Conservation (phyloP, 2,113 vertebrate species). For the Misgurnus mizolepis region DNA sequence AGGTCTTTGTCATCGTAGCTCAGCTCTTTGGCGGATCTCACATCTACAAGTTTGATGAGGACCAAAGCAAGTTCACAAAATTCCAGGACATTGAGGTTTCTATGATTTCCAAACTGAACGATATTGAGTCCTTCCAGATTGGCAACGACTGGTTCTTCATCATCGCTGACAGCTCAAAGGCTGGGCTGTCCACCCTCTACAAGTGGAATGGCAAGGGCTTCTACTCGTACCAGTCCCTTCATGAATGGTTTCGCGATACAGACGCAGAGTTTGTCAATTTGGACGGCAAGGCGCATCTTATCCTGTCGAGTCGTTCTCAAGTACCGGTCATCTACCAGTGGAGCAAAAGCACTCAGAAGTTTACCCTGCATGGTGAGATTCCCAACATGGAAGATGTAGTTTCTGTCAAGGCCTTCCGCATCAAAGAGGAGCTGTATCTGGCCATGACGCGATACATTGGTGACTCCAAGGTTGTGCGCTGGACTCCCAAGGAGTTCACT, state of each 20-base stretch:
- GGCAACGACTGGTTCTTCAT: slow-evolving; percentile 91
- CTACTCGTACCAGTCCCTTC: slow-evolving; percentile 94
- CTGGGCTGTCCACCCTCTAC: slow-evolving; percentile 94
- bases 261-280: slow-evolving; percentile 92
- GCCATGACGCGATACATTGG: slow-evolving; percentile 95
- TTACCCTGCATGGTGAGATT: slow-evolving; percentile 87
- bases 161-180: slow-evolving; percentile 97
- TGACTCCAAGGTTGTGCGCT: slow-evolving; percentile 93
- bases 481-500: slow-evolving; percentile 89
- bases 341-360: slow-evolving; percentile 90
- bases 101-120: slow-evolving; percentile 96
- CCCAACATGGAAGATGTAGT: slow-evolving; percentile 97
- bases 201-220: slow-evolving; percentile 98
- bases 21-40: too few relatives aligned
- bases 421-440: slow-evolving; percentile 88
- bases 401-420: slow-evolving; percentile 89
- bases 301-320: slow-evolving; percentile 93
- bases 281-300: slow-evolving; percentile 90
- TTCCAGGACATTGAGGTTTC: too few relatives aligned
- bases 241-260: slow-evolving; percentile 97
- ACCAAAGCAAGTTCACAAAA: too few relatives aligned
- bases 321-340: slow-evolving; percentile 96
- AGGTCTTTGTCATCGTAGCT: too few relatives aligned
- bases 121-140: slow-evolving; percentile 94
- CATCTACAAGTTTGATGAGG: too few relatives aligned